Evolutionary conservation across 2,888 invertebrate genomes (phyloP).

Genomic region (Tipula lateralis): DNA sequence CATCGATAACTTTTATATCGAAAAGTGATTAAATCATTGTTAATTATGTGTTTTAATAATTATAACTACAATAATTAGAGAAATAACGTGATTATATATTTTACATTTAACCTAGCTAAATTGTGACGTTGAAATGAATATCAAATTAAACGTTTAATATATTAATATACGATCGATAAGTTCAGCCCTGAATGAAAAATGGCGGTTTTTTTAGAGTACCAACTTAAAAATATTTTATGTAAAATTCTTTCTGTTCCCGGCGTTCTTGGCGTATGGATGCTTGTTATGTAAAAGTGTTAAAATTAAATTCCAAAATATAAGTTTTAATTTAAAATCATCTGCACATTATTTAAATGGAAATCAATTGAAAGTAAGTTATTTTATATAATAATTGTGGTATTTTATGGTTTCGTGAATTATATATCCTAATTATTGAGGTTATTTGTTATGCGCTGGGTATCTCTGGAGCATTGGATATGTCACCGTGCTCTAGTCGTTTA

Average conservation of each 20-base stretch:
- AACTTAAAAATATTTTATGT: not conserved
- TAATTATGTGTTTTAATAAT: not conserved
- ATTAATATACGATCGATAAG: not conserved
- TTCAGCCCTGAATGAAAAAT: not conserved
- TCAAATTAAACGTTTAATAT: not conserved
- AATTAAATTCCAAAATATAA: not conserved
- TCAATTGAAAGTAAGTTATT: not conserved
- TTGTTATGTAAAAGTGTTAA: not conserved
- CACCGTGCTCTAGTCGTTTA: constrained; percentile 27
- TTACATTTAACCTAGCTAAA: no score
- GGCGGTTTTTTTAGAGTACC: not conserved
- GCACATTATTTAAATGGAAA: not conserved
- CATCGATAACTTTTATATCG: not conserved
- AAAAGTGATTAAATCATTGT: not conserved
- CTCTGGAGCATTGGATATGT: constrained; percentile 25
- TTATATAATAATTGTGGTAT: not conserved
- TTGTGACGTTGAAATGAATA: no score
- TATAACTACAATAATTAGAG: no score
- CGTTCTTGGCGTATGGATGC: not conserved
- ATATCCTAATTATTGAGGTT: not conserved
- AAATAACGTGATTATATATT: no score
- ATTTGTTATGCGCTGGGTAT: not conserved
- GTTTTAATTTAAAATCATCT: not conserved
- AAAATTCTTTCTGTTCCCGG: not conserved
- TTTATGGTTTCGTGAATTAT: not conserved